Evolutionary conservation across 2,113 vertebrate species (phyloP).

Genomic region (Uria aalge): DNA sequence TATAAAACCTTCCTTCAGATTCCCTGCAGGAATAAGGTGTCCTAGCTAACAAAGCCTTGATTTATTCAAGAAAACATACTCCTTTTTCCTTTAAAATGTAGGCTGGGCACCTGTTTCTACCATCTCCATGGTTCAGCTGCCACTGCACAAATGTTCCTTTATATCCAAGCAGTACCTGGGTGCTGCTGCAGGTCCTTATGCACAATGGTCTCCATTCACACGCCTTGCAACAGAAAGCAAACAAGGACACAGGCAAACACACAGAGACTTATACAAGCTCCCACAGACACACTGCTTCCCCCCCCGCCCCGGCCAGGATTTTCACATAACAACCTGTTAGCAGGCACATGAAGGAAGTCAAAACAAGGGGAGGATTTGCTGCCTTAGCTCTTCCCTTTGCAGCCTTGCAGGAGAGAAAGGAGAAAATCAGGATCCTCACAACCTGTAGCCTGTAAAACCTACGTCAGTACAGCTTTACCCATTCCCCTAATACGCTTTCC

Average conservation of each 20-base stretch:
- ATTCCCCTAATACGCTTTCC: neutral
- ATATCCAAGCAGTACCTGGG: neutral
- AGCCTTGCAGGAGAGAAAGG: neutral
- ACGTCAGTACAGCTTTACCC: neutral
- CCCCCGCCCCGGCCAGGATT: neutral
- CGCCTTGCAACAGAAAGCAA: neutral
- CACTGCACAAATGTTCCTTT: neutral
- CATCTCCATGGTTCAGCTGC: neutral
- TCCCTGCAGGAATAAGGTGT: slow-evolving; percentile 27
- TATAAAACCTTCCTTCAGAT: neutral
- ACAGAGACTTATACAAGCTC: neutral
- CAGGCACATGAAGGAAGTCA: neutral
- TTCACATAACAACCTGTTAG: neutral
- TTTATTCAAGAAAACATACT: neutral
- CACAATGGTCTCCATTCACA: slow-evolving; percentile 1
- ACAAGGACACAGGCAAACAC: neutral
- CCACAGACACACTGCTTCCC: neutral
- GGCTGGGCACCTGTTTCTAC: neutral
- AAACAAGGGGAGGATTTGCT: neutral
- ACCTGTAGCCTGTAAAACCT: neutral
- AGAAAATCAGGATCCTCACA: neutral
- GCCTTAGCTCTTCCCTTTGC: neutral
- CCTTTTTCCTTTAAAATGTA: neutral
- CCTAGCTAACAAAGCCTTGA: slow-evolving; percentile 34
- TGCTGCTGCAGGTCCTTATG: neutral